Evolutionary conservation across 2,888 invertebrate species (phyloP), one percentile per base, ranked within the genome.

Genomic region (Spisula solida): DNA sequence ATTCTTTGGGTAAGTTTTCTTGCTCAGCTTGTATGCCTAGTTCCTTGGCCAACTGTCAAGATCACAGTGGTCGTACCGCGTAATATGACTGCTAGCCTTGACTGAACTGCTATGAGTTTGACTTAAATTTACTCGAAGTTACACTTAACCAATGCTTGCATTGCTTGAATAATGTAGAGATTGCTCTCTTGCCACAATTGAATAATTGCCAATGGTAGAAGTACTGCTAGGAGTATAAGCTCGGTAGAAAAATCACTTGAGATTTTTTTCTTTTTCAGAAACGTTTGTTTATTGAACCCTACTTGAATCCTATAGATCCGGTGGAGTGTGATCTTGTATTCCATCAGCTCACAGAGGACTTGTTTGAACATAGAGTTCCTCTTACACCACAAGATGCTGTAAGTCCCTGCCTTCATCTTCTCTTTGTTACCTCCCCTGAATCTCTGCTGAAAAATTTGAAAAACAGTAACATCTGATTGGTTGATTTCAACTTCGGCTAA

Each of bases 351-450:
- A 97, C 99, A 90, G 98, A 99, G 96, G 98, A 98, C 93, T 97
- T 99, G 89, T 97, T 99, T 86, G 98, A 98, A 93, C 99, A 99
- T 97, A 97, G 98, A 47, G 98, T 99, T 96, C 99, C 99, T 0
- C 98, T 99, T 82, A 98, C 98, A 82, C 98, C 98, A 95, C 98
- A 98, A 96, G 99, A 99, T 97, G 99, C 99, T 90, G 98, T 98
- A 96, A 98, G 98, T 97, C 18, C 14, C 20, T 41, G 29, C 14
- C 34, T 29, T 56, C n/a, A 0, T n/a, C 20, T 56, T 41, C n/a
- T 56, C 18, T 56, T 0, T 20, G 6, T 56, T 56, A n/a, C 55
- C 20, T 18, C 20, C n/a, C 18, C 60, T n/a, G 60, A 60, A 20
- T 60, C 20, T 60, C 0, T n/a, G 60, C 1, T 60, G 8, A n/a